Evolutionary conservation across 2,888 invertebrate species (phyloP), one percentile per base, ranked within the genome.

Genomic region (Lumbricus terrestris): DNA sequence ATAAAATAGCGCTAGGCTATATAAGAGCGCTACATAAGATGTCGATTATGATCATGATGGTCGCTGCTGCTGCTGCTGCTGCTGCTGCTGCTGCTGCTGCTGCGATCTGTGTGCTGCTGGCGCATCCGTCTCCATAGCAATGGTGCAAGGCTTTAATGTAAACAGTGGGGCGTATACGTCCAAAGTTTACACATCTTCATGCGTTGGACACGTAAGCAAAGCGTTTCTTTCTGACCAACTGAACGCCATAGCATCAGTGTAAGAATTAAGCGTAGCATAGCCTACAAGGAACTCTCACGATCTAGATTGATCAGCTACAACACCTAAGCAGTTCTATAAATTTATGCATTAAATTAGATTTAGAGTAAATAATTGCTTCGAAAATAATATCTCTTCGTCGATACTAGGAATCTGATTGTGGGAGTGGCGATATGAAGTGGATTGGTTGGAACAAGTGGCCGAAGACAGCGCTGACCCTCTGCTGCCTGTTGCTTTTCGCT

Each of bases 51-150:
- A 20, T n/a, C 20, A 34, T 16, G 83, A 38, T n/a, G n/a, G n/a
- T n/a, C n/a, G 85, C 85, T 34, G 85, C 8, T 85, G 85, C 85
- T 85, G 85, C 33, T 85, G 85, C 85, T 34, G 85, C 85, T n/a
- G n/a, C n/a, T n/a, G n/a, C n/a, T n/a, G 85, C 85, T 34, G 85
- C 8, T 85, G 85, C 85, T 85, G 85, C 33, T 85, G 85, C 85
- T 34, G 85, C 85, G 6, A 15, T 34, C 34, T n/a, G 1, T 69
- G n/a, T 69, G n/a, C 69, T n/a, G 69, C n/a, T 69, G 69, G 69
- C 69, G 69, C 69, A 8, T 69, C n/a, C n/a, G n/a, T 69, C 69
- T 34, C 37, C 85, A 35, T 85, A 34, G 85, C 85, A 85, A 85
- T 37, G 85, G n/a, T 18, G 13, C 37, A 35, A 83, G 85, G 4